These are phyloP conservation scores for Marcusenius ussheri DNA, from an alignment of 2,113 vertebrate genomes.

Conservation along the genomic window DNA sequence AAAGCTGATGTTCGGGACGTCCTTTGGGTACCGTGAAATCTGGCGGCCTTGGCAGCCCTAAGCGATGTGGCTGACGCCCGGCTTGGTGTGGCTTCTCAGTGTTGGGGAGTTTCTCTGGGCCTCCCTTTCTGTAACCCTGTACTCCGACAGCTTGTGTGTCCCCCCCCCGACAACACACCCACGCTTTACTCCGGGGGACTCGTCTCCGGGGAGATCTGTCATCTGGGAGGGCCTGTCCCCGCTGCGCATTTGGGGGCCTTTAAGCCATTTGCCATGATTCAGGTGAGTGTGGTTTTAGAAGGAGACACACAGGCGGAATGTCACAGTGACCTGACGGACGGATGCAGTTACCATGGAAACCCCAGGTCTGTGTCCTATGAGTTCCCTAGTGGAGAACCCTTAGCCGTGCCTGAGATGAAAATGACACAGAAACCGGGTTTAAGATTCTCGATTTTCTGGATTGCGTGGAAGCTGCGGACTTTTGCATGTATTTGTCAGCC, in stretches of 20 bases:
- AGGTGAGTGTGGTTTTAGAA: not conserved
- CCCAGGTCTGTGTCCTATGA: not conserved
- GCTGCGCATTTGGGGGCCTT: not conserved
- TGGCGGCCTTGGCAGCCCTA: not conserved
- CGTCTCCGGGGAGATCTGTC: not conserved
- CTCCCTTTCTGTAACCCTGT: not conserved
- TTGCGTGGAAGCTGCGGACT: not conserved
- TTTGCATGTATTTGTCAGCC: not conserved
- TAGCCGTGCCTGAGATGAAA: conserved; percentile 4
- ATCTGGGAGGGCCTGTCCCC: not conserved
- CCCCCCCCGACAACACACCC: not conserved
- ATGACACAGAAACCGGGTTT: not conserved
- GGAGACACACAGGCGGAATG: not conserved
- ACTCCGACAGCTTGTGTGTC: not conserved
- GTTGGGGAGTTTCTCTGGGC: not conserved
- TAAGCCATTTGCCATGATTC: not conserved
- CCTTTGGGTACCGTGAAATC: not conserved
- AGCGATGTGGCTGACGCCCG: not conserved
- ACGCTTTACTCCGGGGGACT: not conserved
- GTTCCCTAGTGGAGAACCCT: not conserved
- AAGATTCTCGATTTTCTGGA: not conserved
- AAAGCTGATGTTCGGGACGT: not conserved
- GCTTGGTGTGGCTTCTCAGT: not conserved
- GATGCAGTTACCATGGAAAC: conserved; percentile 9
- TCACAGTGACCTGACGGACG: not conserved